A percentile compares a stretch with the other conserved stretches of the same genome.
phyloP scores from a whole-genome alignment of 2,888 invertebrate species.

The Zygaena filipendulae region DNA sequence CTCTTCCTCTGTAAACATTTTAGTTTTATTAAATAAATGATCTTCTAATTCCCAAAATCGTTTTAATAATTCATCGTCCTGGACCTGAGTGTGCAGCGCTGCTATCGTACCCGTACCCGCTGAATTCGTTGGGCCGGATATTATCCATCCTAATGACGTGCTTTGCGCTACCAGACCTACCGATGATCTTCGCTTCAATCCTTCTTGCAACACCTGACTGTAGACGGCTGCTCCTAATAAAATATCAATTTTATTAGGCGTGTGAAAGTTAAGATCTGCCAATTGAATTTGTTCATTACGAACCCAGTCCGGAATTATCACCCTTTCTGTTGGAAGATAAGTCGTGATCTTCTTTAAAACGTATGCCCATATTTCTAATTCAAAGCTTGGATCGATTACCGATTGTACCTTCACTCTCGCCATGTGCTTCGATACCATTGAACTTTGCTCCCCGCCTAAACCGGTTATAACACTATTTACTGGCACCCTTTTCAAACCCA shows the following conservation, averaged over 20 bases:
- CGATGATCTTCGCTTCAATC: constrained; percentile 3
- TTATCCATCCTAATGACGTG: constrained; percentile 19
- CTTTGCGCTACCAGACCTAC: constrained; percentile 15
- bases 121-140: constrained; percentile 13
- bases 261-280: constrained; percentile 10
- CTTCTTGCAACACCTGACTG: constrained; percentile 7
- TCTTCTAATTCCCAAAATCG: constrained; percentile 15
- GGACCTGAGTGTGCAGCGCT: constrained; percentile 10
- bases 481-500: constrained; percentile 7
- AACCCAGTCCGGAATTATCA: constrained; percentile 1
- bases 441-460: constrained; percentile 8
- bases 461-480: constrained; percentile 9
- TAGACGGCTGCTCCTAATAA: constrained; percentile 11
- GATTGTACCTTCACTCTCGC: constrained; percentile 12
- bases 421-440: constrained; percentile 11
- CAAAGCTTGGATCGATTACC: constrained; percentile 6
- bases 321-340: constrained; percentile 2
- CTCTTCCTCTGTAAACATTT: constrained; percentile 5
- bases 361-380: constrained; percentile 5
- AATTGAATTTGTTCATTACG: constrained; percentile 4
- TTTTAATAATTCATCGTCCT: constrained; percentile 9
- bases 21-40: constrained; percentile 7
- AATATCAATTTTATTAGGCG: constrained; percentile 10
- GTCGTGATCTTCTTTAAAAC: constrained; percentile 9
- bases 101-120: constrained; percentile 1